A percentile compares a stretch with the other conserved stretches of the same genome.
These are phyloP conservation scores for Rattus norvegicus DNA, from an alignment of 2,113 vertebrate genomes.

Conservation along the genomic window DNA sequence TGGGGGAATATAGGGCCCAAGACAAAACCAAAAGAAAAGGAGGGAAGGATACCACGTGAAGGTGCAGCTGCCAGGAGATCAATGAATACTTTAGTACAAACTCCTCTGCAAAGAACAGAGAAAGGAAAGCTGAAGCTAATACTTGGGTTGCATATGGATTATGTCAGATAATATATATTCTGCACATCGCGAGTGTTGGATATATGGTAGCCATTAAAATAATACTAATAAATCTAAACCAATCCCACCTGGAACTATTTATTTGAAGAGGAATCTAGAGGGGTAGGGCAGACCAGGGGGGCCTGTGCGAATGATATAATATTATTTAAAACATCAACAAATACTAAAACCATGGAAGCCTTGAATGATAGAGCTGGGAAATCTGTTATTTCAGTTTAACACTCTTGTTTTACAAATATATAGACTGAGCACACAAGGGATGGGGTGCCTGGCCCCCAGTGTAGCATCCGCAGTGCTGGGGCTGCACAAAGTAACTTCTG, in stretches of 20 bases:
- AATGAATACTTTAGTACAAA: background rate
- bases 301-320: conserved; percentile 67
- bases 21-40: background rate
- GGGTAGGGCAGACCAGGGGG: conserved; percentile 30
- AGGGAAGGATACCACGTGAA: background rate
- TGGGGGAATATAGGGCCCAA: background rate
- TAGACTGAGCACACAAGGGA: background rate
- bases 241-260: conserved; percentile 80
- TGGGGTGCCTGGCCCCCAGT: background rate
- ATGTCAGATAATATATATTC: conserved; percentile 79
- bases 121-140: conserved; percentile 46
- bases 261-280: conserved; percentile 72
- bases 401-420: conserved; percentile 48
- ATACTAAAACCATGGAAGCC: conserved; percentile 63
- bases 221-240: conserved; percentile 78
- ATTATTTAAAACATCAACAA: conserved; percentile 76
- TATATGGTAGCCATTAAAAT: conserved; percentile 80
- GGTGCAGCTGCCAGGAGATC: background rate
- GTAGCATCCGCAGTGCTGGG: background rate
- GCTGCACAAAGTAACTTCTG: background rate
- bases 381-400: conserved; percentile 50
- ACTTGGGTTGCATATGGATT: conserved; percentile 74
- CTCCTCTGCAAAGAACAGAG: conserved; percentile 27
- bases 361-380: conserved; percentile 47
- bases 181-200: conserved; percentile 54